These are phyloP conservation scores for Cheilosia urbana DNA, from an alignment of 2,888 invertebrate genomes.

Conservation along the genomic window DNA sequence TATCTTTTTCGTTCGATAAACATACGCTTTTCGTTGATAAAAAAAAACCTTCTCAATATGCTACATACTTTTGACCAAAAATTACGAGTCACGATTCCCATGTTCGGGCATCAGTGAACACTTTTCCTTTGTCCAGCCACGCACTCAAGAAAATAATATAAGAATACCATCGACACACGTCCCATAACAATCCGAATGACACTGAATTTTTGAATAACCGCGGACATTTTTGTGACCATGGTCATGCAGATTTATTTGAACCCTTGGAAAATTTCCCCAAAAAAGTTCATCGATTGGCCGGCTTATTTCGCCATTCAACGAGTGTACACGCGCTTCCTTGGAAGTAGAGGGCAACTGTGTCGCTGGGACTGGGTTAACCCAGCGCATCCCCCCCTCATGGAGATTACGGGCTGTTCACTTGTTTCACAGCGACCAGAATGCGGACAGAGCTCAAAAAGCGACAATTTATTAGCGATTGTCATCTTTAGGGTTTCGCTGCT, in stretches of 20 bases:
- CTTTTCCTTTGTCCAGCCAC: slow-evolving; percentile 51
- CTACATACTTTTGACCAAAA: slow-evolving; percentile 48
- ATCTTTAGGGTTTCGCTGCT: slow-evolving; percentile 54
- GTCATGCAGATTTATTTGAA: slow-evolving; percentile 71
- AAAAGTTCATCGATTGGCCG: slow-evolving; percentile 16
- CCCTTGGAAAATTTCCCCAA: slow-evolving; percentile 41
- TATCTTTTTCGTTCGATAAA: slow-evolving; percentile 13
- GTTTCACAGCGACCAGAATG: slow-evolving; percentile 39
- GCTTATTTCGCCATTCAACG: slow-evolving; percentile 19
- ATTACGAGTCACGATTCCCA: slow-evolving; percentile 67
- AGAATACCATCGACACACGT: slow-evolving; percentile 51
- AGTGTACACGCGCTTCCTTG: slow-evolving; percentile 30
- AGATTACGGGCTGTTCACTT: slow-evolving; percentile 61
- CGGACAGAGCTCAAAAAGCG: slow-evolving; percentile 52
- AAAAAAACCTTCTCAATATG: slow-evolving; percentile 11
- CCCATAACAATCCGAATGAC: slow-evolving; percentile 32
- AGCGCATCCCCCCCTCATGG: not conserved
- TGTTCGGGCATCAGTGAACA: slow-evolving; percentile 55
- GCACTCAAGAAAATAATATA: slow-evolving; percentile 22
- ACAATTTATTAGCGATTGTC: slow-evolving; percentile 73
- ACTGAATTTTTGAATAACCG: slow-evolving; percentile 53
- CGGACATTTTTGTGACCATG: slow-evolving; percentile 43
- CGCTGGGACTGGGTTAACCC: slow-evolving; percentile 3
- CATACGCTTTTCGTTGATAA: slow-evolving; percentile 20
- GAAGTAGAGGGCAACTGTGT: slow-evolving; percentile 53